phyloP scores from a whole-genome alignment of 2,113 vertebrate genomes.

The Leucopternis melanops region DNA sequence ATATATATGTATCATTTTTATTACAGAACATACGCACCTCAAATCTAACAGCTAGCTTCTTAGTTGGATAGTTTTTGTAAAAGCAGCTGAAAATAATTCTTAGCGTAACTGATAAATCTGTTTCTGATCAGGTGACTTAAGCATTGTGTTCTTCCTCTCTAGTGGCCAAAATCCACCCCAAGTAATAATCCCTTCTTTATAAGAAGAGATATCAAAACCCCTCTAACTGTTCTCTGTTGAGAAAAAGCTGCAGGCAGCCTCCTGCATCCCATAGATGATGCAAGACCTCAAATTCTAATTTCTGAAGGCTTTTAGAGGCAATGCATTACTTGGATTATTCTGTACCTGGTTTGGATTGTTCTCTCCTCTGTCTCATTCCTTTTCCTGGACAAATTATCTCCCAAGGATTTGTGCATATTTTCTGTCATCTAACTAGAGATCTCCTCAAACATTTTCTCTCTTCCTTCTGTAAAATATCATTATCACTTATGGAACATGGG shows the following conservation, averaged over 20 bases:
- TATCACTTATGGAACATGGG: not conserved
- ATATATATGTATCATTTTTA: not conserved
- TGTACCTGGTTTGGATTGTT: not conserved
- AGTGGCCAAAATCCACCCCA: not conserved
- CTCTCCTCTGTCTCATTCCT: not conserved
- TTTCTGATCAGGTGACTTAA: not conserved
- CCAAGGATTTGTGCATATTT: fast-evolving
- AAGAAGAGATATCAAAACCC: not conserved
- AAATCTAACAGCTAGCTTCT: not conserved
- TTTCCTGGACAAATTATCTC: not conserved
- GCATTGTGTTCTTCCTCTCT: not conserved
- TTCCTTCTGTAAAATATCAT: not conserved
- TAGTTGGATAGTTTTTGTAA: not conserved
- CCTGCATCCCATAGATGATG: not conserved
- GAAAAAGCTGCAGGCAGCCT: not conserved
- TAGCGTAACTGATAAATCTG: not conserved
- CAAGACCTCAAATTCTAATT: not conserved
- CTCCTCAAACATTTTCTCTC: not conserved
- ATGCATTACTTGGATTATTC: not conserved
- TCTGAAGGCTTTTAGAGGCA: not conserved
- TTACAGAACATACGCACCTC: not conserved
- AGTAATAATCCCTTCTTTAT: not conserved
- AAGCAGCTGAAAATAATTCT: not conserved
- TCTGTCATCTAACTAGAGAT: not conserved
- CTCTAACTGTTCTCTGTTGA: not conserved